Evolutionary conservation across 2,797 vertebrate species (phyloP).

Genomic region (Harpagifer antarcticus): DNA sequence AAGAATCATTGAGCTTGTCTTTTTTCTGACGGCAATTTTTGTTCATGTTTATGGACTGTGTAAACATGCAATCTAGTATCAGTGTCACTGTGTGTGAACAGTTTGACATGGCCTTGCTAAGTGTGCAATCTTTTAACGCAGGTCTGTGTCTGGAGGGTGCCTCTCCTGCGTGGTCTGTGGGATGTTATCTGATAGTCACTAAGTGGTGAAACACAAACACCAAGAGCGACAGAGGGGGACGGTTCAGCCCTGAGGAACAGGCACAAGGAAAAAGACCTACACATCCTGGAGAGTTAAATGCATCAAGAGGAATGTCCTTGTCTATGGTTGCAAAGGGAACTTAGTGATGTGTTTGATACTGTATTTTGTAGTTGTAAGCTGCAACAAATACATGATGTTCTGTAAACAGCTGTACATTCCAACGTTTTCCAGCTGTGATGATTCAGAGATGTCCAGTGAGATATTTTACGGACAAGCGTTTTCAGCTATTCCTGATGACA

Average conservation of each 20-base stretch:
- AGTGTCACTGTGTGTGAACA: conserved; percentile 12
- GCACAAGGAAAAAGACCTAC: conserved; percentile 27
- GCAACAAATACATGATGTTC: background rate
- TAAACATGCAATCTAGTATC: conserved; percentile 19
- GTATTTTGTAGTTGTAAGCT: background rate
- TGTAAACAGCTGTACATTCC: conserved; percentile 8
- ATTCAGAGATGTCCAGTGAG: conserved; percentile 31
- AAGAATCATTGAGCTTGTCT: conserved; percentile 6
- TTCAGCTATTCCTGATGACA: conserved; percentile 49
- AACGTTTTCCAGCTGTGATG: conserved; percentile 26
- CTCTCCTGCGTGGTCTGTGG: conserved; percentile 47
- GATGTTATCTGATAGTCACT: conserved; percentile 79
- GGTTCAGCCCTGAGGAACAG: conserved; percentile 20
- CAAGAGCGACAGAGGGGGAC: conserved; percentile 34
- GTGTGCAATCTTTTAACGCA: conserved; percentile 36
- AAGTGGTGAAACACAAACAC: conserved; percentile 79
- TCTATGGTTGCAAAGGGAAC: conserved; percentile 37
- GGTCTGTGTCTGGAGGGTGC: conserved; percentile 32
- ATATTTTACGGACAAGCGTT: conserved; percentile 49
- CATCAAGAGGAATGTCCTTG: conserved; percentile 40
- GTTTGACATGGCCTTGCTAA: conserved; percentile 32
- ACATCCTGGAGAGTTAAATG: conserved; percentile 56
- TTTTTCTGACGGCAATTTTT: conserved; percentile 9
- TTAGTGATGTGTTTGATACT: conserved; percentile 12
- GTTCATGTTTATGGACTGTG: background rate